Evolutionary conservation across 2,888 invertebrate genomes (phyloP).

Genomic region (Lampropteryx suffumata): DNA sequence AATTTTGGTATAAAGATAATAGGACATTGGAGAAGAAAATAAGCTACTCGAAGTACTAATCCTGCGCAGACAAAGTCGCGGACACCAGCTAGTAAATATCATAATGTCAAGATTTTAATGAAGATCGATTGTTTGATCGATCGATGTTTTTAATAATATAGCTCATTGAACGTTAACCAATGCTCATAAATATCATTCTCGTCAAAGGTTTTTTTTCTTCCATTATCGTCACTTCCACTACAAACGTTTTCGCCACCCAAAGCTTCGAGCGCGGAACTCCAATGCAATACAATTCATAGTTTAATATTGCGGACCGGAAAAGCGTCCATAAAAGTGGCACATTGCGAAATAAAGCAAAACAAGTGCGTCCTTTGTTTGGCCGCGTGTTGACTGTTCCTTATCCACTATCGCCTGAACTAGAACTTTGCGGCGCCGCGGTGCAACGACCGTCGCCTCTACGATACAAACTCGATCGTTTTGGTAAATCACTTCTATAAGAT

Average conservation of each 20-base stretch:
- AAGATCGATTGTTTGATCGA: too few species aligned
- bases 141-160: too few species aligned
- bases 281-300: conserved; percentile 31
- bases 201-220: conserved; percentile 10
- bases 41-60: too few species aligned
- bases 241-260: conserved; percentile 14
- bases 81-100: too few species aligned
- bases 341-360: conserved; percentile 73
- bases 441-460: conserved; percentile 60
- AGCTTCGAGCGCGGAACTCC: conserved; percentile 5
- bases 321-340: conserved; percentile 60
- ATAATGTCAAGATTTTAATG: too few species aligned
- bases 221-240: conserved; percentile 16
- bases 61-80: too few species aligned
- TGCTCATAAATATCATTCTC: not conserved
- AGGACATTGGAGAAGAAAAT: too few species aligned
- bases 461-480: conserved; percentile 38
- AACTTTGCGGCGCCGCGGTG: conserved; percentile 46
- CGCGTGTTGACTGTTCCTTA: conserved; percentile 75
- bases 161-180: not conserved
- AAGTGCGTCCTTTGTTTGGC: conserved; percentile 73
- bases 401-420: conserved; percentile 74
- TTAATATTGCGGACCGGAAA: conserved; percentile 54
- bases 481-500: conserved; percentile 7
- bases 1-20: too few species aligned